These are phyloP conservation scores for Epinephelus coioides DNA, from an alignment of 2,797 vertebrate species.

Conservation along the genomic window DNA sequence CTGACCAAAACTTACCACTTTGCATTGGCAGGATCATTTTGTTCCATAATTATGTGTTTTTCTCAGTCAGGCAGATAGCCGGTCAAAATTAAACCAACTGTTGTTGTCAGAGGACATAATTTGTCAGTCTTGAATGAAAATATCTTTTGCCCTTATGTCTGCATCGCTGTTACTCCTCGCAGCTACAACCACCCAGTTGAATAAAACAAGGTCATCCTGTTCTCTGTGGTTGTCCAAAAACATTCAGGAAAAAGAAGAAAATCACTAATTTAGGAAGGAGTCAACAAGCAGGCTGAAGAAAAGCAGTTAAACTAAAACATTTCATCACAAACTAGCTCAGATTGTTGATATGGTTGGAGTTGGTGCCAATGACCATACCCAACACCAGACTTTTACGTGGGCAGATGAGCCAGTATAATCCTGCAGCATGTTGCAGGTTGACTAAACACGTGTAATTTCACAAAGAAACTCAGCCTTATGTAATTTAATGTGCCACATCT, in stretches of 20 bases:
- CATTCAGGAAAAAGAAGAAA: constrained; percentile 6
- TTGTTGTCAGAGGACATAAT: constrained; percentile 3
- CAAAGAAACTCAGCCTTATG: constrained; percentile 15
- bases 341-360: constrained; percentile 1
- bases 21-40: background rate
- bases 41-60: background rate
- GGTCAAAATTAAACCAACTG: background rate
- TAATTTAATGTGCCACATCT: constrained; percentile 1
- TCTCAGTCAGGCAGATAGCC: background rate
- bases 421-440: constrained; percentile 35
- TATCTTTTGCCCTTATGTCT: background rate
- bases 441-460: constrained; percentile 17
- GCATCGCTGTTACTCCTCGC: background rate
- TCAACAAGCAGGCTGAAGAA: background rate
- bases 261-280: background rate
- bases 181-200: background rate
- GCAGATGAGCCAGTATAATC: constrained; percentile 6
- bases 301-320: constrained; percentile 16
- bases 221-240: constrained; percentile 14
- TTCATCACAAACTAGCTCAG: constrained; percentile 9
- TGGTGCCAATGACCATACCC: background rate
- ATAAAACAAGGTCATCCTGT: constrained; percentile 18
- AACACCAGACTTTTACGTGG: background rate
- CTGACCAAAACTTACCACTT: background rate
- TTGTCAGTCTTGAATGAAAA: background rate